Evolutionary conservation across 37 sponge, comb jelly and placozoan genomes (phyloP).

Genomic region (Haliclona indistincta): DNA sequence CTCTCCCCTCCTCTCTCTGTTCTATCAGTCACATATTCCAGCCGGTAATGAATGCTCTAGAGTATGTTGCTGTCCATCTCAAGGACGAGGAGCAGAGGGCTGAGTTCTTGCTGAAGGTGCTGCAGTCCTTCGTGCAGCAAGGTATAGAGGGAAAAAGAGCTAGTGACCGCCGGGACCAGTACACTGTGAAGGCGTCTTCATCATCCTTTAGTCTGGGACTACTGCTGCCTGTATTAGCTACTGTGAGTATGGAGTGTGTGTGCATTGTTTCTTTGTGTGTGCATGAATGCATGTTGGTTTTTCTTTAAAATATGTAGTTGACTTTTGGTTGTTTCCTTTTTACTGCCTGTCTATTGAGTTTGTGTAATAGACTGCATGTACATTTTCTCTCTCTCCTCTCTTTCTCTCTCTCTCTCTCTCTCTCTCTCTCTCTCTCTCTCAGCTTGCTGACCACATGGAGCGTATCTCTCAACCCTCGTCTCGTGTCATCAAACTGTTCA

Average conservation of each 20-base stretch:
- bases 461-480: conserved; percentile 22
- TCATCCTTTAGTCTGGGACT: conserved; percentile 75
- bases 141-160: conserved; percentile 72
- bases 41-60: conserved; percentile 63
- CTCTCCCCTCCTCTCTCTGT: neutral
- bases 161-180: conserved; percentile 36
- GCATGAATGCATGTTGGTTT: neutral
- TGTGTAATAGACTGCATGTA: too few species aligned
- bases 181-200: conserved; percentile 67
- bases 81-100: conserved; percentile 37
- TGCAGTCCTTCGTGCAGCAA: conserved; percentile 72
- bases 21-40: conserved; percentile 59
- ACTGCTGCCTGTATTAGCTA: conserved; percentile 69
- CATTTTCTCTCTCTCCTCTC: too few species aligned
- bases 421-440: neutral
- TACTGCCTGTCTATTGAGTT: neutral
- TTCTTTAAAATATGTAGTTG: neutral
- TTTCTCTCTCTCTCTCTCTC: neutral
- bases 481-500: conserved; percentile 67
- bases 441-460: conserved; percentile 45
- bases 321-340: neutral
- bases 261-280: neutral
- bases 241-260: too few species aligned
- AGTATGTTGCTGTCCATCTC: conserved; percentile 48
- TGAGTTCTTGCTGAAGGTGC: conserved; percentile 48